These are phyloP conservation scores for Danaus plexippus DNA, from an alignment of 1,140 invertebrate species.

Conservation along the genomic window DNA sequence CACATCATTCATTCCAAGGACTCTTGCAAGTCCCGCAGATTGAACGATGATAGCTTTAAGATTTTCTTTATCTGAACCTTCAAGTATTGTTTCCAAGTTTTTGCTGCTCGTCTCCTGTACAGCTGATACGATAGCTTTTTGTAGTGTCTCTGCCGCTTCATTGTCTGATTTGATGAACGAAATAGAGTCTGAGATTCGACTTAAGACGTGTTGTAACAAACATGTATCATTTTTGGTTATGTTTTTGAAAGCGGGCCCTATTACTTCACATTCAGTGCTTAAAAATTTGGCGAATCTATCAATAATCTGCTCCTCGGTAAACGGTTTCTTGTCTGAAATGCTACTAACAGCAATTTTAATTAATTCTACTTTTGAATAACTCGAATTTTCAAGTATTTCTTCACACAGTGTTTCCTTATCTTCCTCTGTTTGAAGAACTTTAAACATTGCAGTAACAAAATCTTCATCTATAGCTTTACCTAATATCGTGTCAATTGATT, in stretches of 20 bases:
- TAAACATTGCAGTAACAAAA: conserved; percentile 64
- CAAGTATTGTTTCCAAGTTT: conserved; percentile 70
- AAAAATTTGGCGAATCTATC: conserved; percentile 74
- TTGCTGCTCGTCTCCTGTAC: conserved; percentile 74
- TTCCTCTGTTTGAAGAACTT: conserved; percentile 66
- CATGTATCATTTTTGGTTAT: conserved; percentile 73
- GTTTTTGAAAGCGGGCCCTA: conserved; percentile 74
- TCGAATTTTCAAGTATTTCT: conserved; percentile 67
- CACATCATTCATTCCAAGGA: conserved; percentile 77
- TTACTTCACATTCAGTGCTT: conserved; percentile 72
- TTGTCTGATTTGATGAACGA: conserved; percentile 74
- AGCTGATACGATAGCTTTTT: conserved; percentile 75
- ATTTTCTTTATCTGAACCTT: conserved; percentile 67
- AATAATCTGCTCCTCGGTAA: conserved; percentile 72
- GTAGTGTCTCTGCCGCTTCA: conserved; percentile 75
- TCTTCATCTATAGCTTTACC: conserved; percentile 64
- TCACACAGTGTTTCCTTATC: conserved; percentile 64
- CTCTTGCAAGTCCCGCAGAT: conserved; percentile 79
- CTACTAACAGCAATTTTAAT: conserved; percentile 74
- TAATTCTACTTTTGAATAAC: conserved; percentile 73
- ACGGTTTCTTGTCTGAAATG: conserved; percentile 47
- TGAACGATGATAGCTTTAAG: conserved; percentile 74
- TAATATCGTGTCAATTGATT: conserved; percentile 70
- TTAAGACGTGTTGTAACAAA: conserved; percentile 71
- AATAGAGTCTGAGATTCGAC: conserved; percentile 73